A percentile compares a stretch with the other conserved stretches of the same genome.
phyloP scores from a whole-genome alignment of 2,888 invertebrate species.

The Coelogynopora nodosa region DNA sequence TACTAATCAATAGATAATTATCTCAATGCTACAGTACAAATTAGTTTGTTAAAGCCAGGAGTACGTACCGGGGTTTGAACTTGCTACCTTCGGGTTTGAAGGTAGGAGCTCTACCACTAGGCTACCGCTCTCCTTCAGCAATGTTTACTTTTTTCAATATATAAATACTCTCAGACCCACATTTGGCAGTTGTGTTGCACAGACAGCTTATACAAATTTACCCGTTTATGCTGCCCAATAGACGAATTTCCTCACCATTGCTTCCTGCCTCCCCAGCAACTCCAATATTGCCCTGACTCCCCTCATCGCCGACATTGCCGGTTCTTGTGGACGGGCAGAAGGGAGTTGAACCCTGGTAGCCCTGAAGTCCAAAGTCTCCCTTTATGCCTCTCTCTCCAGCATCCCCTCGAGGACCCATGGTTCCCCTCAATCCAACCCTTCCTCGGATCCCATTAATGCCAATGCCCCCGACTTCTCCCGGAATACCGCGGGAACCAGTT shows the following conservation, averaged over 20 bases:
- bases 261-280: not conserved
- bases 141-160: no score
- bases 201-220: no score
- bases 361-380: conserved; percentile 36
- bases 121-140: no score
- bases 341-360: not conserved
- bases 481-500: not conserved
- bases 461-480: not conserved
- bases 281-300: conserved; percentile 8
- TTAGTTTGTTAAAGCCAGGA: no score
- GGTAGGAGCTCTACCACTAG: no score
- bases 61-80: no score
- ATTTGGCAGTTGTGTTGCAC: no score
- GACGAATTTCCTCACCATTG: conserved; percentile 13
- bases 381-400: not conserved
- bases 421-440: conserved; percentile 3
- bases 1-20: no score
- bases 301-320: not conserved
- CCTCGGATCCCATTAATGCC: conserved; percentile 18
- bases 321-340: not conserved
- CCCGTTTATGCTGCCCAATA: not conserved
- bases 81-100: no score
- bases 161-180: no score
- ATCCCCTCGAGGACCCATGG: conserved; percentile 1
- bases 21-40: no score